Percentiles rank a stretch among this genome's conserved stretches.
These are phyloP conservation scores for Mesoligia furuncula DNA, from an alignment of 2,888 invertebrate genomes.

Conservation along the genomic window DNA sequence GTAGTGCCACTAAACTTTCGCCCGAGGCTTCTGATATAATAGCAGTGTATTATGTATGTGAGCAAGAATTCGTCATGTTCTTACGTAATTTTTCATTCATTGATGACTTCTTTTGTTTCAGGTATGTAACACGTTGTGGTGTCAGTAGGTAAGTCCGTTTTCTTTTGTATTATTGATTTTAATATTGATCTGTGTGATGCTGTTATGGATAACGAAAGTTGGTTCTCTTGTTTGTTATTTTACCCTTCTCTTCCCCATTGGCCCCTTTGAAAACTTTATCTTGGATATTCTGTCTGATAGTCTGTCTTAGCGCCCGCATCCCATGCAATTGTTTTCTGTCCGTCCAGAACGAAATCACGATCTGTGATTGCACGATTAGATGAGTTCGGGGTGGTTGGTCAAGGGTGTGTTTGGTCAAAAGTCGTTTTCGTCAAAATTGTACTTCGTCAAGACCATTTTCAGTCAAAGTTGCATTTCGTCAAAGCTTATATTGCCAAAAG, in stretches of 20 bases:
- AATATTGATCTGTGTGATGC: constrained; percentile 6
- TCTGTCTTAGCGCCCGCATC: neutral
- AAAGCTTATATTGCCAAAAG: too few relatives aligned
- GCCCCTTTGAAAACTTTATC: neutral
- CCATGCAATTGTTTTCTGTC: neutral
- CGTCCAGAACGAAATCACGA: neutral
- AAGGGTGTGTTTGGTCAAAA: too few relatives aligned
- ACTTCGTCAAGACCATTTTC: too few relatives aligned
- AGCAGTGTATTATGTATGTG: constrained; percentile 74
- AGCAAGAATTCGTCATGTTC: constrained; percentile 74
- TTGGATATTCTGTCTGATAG: neutral
- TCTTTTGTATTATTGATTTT: constrained; percentile 20
- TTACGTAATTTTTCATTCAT: constrained; percentile 69
- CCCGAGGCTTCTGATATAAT: constrained; percentile 80
- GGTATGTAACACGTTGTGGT: constrained; percentile 73
- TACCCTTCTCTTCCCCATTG: neutral
- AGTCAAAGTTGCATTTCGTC: too few relatives aligned
- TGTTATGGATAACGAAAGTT: constrained; percentile 20
- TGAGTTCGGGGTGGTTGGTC: too few relatives aligned
- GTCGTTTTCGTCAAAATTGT: too few relatives aligned
- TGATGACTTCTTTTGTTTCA: constrained; percentile 74
- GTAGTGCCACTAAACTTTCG: constrained; percentile 82
- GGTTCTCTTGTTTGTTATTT: neutral
- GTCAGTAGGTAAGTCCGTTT: constrained; percentile 52
- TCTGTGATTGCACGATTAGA: constrained; percentile 8